Conservation (phyloP, 2,888 invertebrate species). For the Germaria angustata region DNA sequence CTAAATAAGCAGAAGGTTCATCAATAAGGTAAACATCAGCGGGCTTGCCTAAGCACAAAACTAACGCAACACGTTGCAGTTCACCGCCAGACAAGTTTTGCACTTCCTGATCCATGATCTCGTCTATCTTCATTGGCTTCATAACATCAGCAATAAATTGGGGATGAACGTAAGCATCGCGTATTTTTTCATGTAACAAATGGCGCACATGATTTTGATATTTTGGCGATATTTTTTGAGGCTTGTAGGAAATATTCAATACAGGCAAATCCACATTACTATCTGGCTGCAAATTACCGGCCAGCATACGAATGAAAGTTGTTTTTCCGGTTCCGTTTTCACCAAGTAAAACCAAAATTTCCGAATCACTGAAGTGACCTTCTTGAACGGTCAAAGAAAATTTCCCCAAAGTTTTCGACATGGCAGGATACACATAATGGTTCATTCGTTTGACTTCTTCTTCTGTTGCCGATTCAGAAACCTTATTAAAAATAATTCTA, state of each 20-base stretch:
- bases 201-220: slow-evolving; percentile 95
- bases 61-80: slow-evolving; percentile 97
- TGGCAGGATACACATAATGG: slow-evolving; percentile 96
- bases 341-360: slow-evolving; percentile 97
- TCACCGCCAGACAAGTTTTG: slow-evolving; percentile 99
- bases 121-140: slow-evolving; percentile 98
- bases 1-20: slow-evolving; percentile 99
- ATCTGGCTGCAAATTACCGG: slow-evolving; percentile 96
- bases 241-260: slow-evolving; percentile 99
- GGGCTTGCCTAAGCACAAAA: slow-evolving; percentile 97
- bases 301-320: slow-evolving; percentile 98
- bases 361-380: slow-evolving; percentile 99
- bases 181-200: slow-evolving; percentile 96
- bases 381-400: slow-evolving; percentile 90
- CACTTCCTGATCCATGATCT: slow-evolving; percentile 98
- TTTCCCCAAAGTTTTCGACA: slow-evolving; percentile 89
- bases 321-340: slow-evolving; percentile 99
- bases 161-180: slow-evolving; percentile 98
- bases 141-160: slow-evolving; percentile 99
- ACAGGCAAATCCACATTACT: slow-evolving; percentile 86
- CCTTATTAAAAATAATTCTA: slow-evolving; percentile 79
- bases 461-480: slow-evolving; percentile 97
- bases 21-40: slow-evolving; percentile 99
- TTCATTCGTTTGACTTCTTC: slow-evolving; percentile 98
- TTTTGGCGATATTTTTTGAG: slow-evolving; percentile 99